These are phyloP conservation scores for Gobius niger DNA, from an alignment of 2,113 vertebrate genomes.

Conservation along the genomic window DNA sequence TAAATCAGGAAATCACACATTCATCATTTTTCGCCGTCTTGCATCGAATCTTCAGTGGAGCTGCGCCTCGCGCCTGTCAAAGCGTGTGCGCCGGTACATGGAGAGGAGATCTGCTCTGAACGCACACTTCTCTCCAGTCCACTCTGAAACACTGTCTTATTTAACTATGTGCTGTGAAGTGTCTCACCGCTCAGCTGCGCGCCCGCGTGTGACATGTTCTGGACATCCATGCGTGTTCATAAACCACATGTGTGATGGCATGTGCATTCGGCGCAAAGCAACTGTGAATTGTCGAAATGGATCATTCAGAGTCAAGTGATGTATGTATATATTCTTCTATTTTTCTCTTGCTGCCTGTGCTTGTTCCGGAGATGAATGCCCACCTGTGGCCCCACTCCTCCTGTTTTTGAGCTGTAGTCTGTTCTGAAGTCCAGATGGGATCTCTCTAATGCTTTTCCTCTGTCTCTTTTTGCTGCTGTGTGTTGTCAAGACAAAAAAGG, in stretches of 20 bases:
- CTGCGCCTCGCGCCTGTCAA: neutral
- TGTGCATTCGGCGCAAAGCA: conserved; percentile 1
- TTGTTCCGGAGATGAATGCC: conserved; percentile 19
- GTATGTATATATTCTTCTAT: conserved; percentile 6
- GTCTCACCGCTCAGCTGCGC: conserved; percentile 21
- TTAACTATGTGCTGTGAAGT: neutral
- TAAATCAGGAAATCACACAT: neutral
- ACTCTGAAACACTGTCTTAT: neutral
- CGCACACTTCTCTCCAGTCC: neutral
- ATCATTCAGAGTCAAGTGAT: conserved; percentile 7
- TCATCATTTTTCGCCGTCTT: neutral
- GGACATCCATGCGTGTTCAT: neutral
- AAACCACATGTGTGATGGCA: conserved; percentile 3
- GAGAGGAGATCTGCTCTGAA: no score
- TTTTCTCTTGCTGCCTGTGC: conserved; percentile 1
- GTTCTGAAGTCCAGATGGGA: conserved; percentile 72
- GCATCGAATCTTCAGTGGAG: no score
- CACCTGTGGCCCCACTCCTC: conserved; percentile 56
- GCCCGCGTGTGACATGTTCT: neutral
- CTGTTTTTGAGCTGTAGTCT: conserved; percentile 50
- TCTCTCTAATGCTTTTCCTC: conserved; percentile 14
- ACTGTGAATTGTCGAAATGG: conserved; percentile 17
- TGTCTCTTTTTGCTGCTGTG: no score
- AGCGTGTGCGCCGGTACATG: neutral
- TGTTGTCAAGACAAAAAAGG: no score